Evolutionary conservation across 1,140 invertebrate genomes (phyloP).

Genomic region (Drosophila littoralis): DNA sequence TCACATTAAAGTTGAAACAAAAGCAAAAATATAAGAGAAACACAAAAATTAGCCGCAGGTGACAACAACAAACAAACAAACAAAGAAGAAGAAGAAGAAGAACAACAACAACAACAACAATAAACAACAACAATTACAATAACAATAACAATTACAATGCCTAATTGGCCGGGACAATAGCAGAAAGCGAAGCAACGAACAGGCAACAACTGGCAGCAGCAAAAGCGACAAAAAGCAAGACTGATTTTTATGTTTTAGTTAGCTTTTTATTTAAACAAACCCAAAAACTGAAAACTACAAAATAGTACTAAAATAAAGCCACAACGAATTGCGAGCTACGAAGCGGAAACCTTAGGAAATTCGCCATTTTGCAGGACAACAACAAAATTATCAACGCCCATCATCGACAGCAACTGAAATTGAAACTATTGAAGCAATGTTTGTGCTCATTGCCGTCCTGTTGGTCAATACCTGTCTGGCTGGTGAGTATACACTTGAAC

Average conservation of each 20-base stretch:
- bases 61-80: too few relatives aligned
- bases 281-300: slow-evolving; percentile 16
- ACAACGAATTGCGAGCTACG: slow-evolving; percentile 32
- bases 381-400: slow-evolving; percentile 11
- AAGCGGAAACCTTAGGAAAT: slow-evolving; percentile 58
- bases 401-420: slow-evolving; percentile 21
- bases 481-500: slow-evolving; percentile 61
- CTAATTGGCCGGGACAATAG: slow-evolving; percentile 34
- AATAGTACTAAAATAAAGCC: not conserved
- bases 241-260: slow-evolving; percentile 82
- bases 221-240: slow-evolving; percentile 64
- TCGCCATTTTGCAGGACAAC: slow-evolving; percentile 35
- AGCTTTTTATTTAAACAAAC: slow-evolving; percentile 53
- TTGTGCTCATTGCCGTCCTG: slow-evolving; percentile 75
- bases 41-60: not conserved
- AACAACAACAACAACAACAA: too few relatives aligned
- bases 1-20: slow-evolving; percentile 55
- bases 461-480: slow-evolving; percentile 82
- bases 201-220: slow-evolving; percentile 2
- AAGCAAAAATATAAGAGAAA: not conserved
- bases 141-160: slow-evolving; percentile 23
- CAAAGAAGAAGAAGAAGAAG: too few relatives aligned
- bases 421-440: slow-evolving; percentile 63
- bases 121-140: slow-evolving; percentile 5
- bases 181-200: slow-evolving; percentile 1